Evolutionary conservation across 2,113 vertebrate species (phyloP), one percentile per base, ranked within the genome.

Genomic region (Thalassoma bifasciatum): DNA sequence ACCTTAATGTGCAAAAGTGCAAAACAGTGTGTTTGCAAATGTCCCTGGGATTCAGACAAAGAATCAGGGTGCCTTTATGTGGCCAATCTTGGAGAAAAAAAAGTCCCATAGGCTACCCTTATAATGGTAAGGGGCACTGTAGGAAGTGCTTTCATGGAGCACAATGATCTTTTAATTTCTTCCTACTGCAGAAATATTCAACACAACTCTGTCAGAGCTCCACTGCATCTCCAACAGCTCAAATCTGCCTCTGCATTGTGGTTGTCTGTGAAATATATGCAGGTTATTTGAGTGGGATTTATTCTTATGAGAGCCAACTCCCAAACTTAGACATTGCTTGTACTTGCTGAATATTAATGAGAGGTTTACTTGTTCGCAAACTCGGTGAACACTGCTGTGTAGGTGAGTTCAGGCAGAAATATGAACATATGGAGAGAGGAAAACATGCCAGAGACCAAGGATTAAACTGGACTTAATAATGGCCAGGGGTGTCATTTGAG

Each of bases 401-500:
- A 75, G 60, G 68, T 54, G 72, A n/a, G 72, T 72, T 74, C 65
- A 40, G 52, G 75, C 70, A 72, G 30, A 85, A 81, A 72, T 75
- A 69, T 44, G 84, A 88, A 75, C 89, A 91, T 88, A 89, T 89
- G 89, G 89, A 70, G 83, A 77, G 83, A 5, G 52, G 75, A 83
- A 75, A 89, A 86, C 75, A 61, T 87, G 89, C 79, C 83, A 87
- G 14, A 76, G 68, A 65, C 61, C 13, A 8, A 46, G 79, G 71
- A 86, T 77, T 76, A 82, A 84, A 88, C 73, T 81, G 80, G 86
- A 84, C 84, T 86, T 86, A 70, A 86, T 88, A 86, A 88, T 72
- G 83, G 77, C 78, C 74, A 62, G 81, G 66, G 83, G 84, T 86
- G 84, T 89, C 88, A 88, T 82, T 52, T 70, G 75, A 87, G 72